Evolutionary conservation across 2,797 vertebrate species (phyloP), one percentile per base, ranked within the genome.

Genomic region (Mallotus villosus): DNA sequence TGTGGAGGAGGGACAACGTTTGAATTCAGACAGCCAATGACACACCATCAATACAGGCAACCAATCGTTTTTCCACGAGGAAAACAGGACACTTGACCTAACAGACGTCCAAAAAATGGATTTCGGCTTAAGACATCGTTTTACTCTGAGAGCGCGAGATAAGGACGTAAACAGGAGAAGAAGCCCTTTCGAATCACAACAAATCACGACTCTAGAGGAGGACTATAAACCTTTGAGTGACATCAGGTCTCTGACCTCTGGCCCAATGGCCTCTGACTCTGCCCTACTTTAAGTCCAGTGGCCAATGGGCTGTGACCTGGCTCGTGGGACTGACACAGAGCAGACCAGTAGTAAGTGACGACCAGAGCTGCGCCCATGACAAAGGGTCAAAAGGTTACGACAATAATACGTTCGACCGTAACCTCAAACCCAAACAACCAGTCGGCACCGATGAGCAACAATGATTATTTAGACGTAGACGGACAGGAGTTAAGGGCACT

Each of bases 321-420:
- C 67, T n/a, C n/a, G 53, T 58, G 29, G n/a, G 41, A 21, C 51
- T 68, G 66, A 68, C 27, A 58, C n/a, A 11, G 51, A 55, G 9
- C 66, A 57, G 53, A 21, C 24, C 29, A 6, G 17, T 27, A 58
- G 25, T 29, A 5, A 67, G 25, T 34, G 53, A 49, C n/a, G 24
- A 57, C 17, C 25, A 57, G 21, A 14, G 4, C 41, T 14, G 3
- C n/a, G 49, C 22, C 6, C 65, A 53, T 14, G 16, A 55, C 14
- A 9, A 5, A 21, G 29, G 66, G 66, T 68, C 66, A 57, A 57
- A 32, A 68, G 66, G 51, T 68, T 68, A 68, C 11, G 53, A n/a
- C 19, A 58, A 29, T 27, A 68, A 49, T 22, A 21, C 3, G 32
- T 11, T 22, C 11, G 58, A n/a, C 66, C 3, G 14, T 17, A 46